Evolutionary conservation across 2,888 invertebrate species (phyloP), one percentile per base, ranked within the genome.

Genomic region (Diaperis boleti): DNA sequence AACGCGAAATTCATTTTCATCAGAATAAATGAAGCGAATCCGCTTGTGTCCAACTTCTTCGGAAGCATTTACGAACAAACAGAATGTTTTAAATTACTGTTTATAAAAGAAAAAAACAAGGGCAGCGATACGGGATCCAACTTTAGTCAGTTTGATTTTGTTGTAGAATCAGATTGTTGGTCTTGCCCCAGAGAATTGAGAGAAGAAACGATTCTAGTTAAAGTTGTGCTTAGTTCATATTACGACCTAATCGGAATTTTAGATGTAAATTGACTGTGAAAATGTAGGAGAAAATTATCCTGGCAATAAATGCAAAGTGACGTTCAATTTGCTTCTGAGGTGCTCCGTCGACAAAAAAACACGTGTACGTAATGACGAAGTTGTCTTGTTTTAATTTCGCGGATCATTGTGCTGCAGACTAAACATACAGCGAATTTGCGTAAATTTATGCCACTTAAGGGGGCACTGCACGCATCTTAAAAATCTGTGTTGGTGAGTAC

Each of bases 141-240:
- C 29, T 54, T 54, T 54, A 54, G 52, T 55, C 42, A 55, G 59
- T 59, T 59, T 59, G 59, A 59, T 59, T 59, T 59, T 59, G 47
- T 59, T 59, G 59, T 47, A 47, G 49, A 47, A 39, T 39, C 56
- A 56, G 56, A 56, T 59, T 59, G 59, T 59, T 59, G 37, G 47
- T 47, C 59, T 47, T 59, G 15, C 59, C 47, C 59, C 1, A 31
- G 42, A 42, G 54, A 42, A 15, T 54, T 31, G 42, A 15, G 31
- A 29, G 20, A 41, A 54, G 54, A 54, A 54, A 54, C 42, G 54
- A 54, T 41, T 54, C 14, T 17, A 20, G 31, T 20, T 31, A n/a
- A 54, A 52, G 13, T 52, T 52, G 4, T 37, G 17, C 29, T 54
- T 54, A 54, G 37, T 50, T 50, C 50, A 13, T 29, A 18, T 29